Evolutionary conservation across 2,113 vertebrate species (phyloP).

Genomic region (Acanthochromis polyacanthus): DNA sequence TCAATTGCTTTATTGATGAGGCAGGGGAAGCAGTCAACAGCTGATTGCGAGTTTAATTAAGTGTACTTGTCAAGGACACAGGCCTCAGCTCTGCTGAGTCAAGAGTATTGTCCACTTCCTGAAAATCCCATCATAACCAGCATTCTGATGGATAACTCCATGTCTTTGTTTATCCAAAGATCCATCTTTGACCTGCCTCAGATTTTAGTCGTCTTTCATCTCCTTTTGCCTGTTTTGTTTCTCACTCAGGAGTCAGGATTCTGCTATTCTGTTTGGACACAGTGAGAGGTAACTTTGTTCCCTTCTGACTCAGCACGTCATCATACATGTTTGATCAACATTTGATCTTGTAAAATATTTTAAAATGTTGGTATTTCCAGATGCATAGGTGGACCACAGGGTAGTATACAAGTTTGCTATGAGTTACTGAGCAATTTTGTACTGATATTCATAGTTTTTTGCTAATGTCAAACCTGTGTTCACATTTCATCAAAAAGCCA

Average conservation of each 20-base stretch:
- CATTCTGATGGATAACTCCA: constrained; percentile 32
- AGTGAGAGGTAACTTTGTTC: constrained; percentile 8
- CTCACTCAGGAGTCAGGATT: not conserved
- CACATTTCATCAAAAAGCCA: too few species aligned
- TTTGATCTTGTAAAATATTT: not conserved
- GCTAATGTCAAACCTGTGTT: too few species aligned
- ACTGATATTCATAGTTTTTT: too few species aligned
- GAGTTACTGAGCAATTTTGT: too few species aligned
- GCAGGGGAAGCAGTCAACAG: constrained; percentile 57
- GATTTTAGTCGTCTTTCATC: too few species aligned
- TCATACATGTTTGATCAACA: not conserved
- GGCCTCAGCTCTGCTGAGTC: constrained; percentile 35
- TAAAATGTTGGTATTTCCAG: too few species aligned
- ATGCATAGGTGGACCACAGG: not conserved
- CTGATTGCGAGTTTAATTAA: constrained; percentile 73
- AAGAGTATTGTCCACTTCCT: constrained; percentile 30
- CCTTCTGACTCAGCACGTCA: not conserved
- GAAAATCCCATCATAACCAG: constrained; percentile 46
- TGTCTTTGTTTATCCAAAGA: constrained; percentile 21
- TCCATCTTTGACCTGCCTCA: too few species aligned
- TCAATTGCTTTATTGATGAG: constrained; percentile 62
- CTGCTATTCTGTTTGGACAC: not conserved
- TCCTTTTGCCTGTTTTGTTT: not conserved
- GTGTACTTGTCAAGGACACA: constrained; percentile 64
- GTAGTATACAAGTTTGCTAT: too few species aligned